A percentile compares a stretch with the other conserved stretches of the same genome.
These are phyloP conservation scores for Dicaeum eximium DNA, from an alignment of 2,113 vertebrate species.

Conservation along the genomic window DNA sequence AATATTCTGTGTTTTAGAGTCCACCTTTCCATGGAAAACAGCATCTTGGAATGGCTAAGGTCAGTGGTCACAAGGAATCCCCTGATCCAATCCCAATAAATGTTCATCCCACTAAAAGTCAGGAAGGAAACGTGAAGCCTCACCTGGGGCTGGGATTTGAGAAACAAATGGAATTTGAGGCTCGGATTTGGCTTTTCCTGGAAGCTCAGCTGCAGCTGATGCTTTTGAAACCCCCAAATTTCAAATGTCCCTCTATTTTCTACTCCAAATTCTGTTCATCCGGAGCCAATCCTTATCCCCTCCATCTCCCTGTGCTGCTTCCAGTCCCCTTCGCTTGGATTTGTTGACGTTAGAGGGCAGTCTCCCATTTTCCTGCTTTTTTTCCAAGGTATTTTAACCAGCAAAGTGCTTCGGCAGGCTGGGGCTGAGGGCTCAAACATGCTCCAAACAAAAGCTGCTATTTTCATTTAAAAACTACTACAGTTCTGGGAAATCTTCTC, in stretches of 20 bases:
- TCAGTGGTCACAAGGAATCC: background rate
- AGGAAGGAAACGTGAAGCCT: background rate
- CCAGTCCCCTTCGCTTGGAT: background rate
- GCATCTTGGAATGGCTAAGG: fast-evolving
- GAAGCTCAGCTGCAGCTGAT: background rate
- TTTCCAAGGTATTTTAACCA: background rate
- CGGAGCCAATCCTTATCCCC: background rate
- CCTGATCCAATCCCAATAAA: background rate
- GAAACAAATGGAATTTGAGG: background rate
- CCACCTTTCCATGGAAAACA: background rate
- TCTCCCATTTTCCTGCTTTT: background rate
- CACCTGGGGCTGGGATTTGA: background rate
- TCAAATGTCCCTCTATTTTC: background rate
- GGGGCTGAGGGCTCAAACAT: background rate
- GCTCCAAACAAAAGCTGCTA: background rate
- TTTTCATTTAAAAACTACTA: background rate
- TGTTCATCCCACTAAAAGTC: fast-evolving
- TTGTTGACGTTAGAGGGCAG: conserved; percentile 2
- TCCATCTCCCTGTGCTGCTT: background rate
- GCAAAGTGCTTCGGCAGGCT: background rate
- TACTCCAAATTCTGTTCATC: fast-evolving
- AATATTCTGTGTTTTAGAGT: background rate
- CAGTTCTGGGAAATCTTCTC: background rate
- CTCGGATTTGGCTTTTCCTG: background rate
- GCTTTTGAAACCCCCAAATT: background rate